Evolutionary conservation across 2,797 vertebrate genomes (phyloP).

Genomic region (Crocodylus rhombifer): DNA sequence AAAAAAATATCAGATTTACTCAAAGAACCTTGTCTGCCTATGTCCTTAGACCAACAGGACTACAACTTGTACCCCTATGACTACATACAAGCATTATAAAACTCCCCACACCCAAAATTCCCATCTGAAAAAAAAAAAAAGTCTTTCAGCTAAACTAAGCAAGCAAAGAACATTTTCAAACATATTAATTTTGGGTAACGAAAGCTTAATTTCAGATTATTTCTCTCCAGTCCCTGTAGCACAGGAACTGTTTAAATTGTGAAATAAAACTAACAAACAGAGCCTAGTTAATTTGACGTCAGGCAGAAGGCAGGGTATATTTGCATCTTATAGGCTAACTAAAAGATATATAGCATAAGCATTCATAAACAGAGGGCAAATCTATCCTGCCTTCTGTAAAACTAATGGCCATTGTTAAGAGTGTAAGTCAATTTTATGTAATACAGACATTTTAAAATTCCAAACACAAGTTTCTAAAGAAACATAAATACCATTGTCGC

Average conservation of each 20-base stretch:
- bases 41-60: too few relatives aligned
- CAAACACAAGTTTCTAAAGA: background rate
- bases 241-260: too few relatives aligned
- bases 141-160: background rate
- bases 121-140: background rate
- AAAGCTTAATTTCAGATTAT: background rate
- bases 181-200: background rate
- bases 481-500: background rate
- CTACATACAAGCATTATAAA: background rate
- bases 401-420: background rate
- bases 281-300: too few relatives aligned
- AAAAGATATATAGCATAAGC: too few relatives aligned
- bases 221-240: background rate
- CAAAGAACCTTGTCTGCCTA: too few relatives aligned
- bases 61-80: background rate
- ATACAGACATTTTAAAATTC: background rate
- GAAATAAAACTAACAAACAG: too few relatives aligned
- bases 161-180: background rate
- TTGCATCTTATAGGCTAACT: too few relatives aligned
- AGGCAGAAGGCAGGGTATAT: too few relatives aligned
- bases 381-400: too few relatives aligned
- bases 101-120: background rate
- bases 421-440: background rate
- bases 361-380: too few relatives aligned
- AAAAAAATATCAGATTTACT: too few relatives aligned